Evolutionary conservation across 2,113 vertebrate genomes (phyloP).

Genomic region (Hippocampus abdominalis): DNA sequence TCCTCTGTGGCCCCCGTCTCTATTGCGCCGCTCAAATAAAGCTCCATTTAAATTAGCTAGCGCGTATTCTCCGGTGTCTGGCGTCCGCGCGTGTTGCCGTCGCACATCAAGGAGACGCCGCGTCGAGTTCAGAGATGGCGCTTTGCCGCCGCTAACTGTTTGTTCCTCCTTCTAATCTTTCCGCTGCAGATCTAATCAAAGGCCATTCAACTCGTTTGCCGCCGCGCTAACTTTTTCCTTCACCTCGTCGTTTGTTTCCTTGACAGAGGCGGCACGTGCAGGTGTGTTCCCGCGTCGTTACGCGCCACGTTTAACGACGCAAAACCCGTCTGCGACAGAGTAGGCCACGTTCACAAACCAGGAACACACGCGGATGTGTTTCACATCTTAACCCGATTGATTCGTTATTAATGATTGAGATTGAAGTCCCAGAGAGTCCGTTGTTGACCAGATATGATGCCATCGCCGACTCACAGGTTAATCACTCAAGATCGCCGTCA

Average conservation of each 20-base stretch:
- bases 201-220: slow-evolving; percentile 41
- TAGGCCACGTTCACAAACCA: background rate
- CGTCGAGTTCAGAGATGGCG: slow-evolving; percentile 35
- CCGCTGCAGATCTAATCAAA: slow-evolving; percentile 34
- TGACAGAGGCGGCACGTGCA: slow-evolving; percentile 12
- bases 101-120: slow-evolving; percentile 44
- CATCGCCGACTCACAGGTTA: too few relatives aligned
- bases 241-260: background rate
- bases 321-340: background rate
- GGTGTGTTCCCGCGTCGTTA: background rate
- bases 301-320: background rate
- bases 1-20: slow-evolving; percentile 56
- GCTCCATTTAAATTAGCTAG: slow-evolving; percentile 58
- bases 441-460: too few relatives aligned
- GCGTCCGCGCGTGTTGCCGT: slow-evolving; percentile 4
- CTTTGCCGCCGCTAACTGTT: slow-evolving; percentile 26
- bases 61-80: slow-evolving; percentile 52
- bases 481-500: too few relatives aligned
- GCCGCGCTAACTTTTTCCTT: slow-evolving; percentile 32
- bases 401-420: background rate
- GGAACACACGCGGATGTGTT: too few relatives aligned
- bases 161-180: slow-evolving; percentile 54
- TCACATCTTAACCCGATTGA: background rate
- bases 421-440: too few relatives aligned
- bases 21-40: slow-evolving; percentile 59